These are phyloP conservation scores for Oscheius myriophilus DNA, from an alignment of 2,888 invertebrate genomes.

Conservation along the genomic window DNA sequence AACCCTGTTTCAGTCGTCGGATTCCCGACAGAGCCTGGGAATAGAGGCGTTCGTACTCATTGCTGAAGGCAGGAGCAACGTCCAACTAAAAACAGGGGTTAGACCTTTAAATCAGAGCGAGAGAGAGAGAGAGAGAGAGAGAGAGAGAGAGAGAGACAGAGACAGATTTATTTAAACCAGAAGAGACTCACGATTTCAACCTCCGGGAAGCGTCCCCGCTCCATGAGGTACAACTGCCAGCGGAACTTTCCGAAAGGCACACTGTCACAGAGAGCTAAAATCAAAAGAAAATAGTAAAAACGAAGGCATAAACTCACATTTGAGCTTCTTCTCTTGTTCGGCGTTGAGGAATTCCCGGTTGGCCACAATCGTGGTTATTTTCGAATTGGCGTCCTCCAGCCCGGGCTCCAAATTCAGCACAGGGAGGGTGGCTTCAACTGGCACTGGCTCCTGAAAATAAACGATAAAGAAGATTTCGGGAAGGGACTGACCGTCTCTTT, in stretches of 20 bases:
- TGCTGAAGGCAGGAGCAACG: not conserved
- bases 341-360: not conserved
- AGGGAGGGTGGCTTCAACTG: too few species aligned
- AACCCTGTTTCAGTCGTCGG: not conserved
- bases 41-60: not conserved
- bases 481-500: too few species aligned
- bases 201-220: conserved; percentile 6
- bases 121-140: too few species aligned
- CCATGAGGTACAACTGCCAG: conserved; percentile 15
- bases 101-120: too few species aligned
- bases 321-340: conserved; percentile 9
- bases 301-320: not conserved
- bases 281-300: not conserved
- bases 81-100: too few species aligned
- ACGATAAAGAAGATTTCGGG: too few species aligned
- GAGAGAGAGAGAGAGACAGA: too few species aligned
- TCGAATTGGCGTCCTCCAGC: not conserved
- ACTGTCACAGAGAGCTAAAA: conserved; percentile 7
- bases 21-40: conserved; percentile 1
- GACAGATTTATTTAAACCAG: too few species aligned
- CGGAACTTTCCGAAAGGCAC: conserved; percentile 13
- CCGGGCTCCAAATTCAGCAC: too few species aligned
- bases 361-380: not conserved
- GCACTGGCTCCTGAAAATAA: too few species aligned
- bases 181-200: conserved; percentile 12